phyloP scores from a whole-genome alignment of 2,113 vertebrate species.

The Catagonus wagneri region DNA sequence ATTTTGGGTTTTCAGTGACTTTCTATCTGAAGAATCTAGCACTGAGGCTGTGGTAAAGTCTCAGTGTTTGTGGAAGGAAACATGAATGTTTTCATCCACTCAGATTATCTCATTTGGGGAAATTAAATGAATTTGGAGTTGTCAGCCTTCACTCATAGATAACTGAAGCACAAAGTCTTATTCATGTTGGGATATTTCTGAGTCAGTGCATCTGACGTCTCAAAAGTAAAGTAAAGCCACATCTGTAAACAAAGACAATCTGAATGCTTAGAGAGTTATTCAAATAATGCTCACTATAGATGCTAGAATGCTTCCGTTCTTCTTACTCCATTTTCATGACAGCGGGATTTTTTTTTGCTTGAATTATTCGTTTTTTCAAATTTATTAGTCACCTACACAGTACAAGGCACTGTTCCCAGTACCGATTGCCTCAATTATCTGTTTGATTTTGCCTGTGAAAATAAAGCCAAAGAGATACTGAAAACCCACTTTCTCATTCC shows the following conservation, averaged over 20 bases:
- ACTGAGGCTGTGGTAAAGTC: background rate
- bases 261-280: conserved; percentile 30
- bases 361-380: background rate
- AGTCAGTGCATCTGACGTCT: background rate
- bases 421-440: background rate
- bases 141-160: background rate
- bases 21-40: background rate
- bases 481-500: conserved; percentile 44
- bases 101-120: background rate
- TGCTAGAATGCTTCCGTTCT: background rate
- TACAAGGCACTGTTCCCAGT: background rate
- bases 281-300: background rate
- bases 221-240: background rate
- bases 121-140: background rate
- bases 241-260: background rate
- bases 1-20: background rate
- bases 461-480: conserved; percentile 41
- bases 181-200: background rate
- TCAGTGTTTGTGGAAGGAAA: background rate
- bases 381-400: background rate
- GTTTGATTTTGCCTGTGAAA: conserved; percentile 57
- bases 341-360: background rate
- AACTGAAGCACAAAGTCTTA: background rate
- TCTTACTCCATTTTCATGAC: background rate
- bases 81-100: background rate